Evolutionary conservation across 2,888 invertebrate genomes (phyloP).

Genomic region (Thyatira batis): DNA sequence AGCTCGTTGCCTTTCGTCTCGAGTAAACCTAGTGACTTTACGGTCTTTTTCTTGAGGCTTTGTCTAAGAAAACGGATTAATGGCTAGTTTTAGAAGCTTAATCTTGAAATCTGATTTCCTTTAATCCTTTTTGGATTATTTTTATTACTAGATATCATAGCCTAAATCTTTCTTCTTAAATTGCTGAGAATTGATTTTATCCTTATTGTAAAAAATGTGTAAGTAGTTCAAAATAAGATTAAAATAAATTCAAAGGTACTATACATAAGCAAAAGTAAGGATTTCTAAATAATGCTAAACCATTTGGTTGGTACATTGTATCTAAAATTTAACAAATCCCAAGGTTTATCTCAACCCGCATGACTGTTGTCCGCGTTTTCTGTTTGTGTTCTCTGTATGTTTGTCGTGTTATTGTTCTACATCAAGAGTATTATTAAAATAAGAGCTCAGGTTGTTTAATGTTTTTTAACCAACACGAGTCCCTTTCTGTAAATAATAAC

Average conservation of each 20-base stretch:
- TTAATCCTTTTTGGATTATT: not conserved
- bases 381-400: constrained; percentile 24
- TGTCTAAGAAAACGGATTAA: constrained; percentile 45
- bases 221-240: no score
- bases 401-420: constrained; percentile 23
- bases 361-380: constrained; percentile 23
- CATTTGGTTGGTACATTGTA: not conserved
- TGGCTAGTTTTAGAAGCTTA: constrained; percentile 23
- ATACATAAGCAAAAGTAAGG: not conserved
- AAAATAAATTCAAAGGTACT: no score
- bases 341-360: constrained; percentile 37
- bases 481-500: constrained; percentile 18
- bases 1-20: constrained; percentile 44
- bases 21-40: constrained; percentile 52
- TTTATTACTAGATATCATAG: no score
- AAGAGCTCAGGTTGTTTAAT: constrained; percentile 24
- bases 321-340: constrained; percentile 28
- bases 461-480: constrained; percentile 20
- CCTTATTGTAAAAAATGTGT: no score
- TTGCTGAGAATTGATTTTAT: no score
- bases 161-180: no score
- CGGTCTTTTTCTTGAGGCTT: constrained; percentile 38
- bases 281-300: not conserved
- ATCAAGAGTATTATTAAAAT: constrained; percentile 13
- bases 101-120: not conserved